Evolutionary conservation across 1,140 invertebrate species (phyloP), one percentile per base, ranked within the genome.

Genomic region (Choristoneura fumiferana): DNA sequence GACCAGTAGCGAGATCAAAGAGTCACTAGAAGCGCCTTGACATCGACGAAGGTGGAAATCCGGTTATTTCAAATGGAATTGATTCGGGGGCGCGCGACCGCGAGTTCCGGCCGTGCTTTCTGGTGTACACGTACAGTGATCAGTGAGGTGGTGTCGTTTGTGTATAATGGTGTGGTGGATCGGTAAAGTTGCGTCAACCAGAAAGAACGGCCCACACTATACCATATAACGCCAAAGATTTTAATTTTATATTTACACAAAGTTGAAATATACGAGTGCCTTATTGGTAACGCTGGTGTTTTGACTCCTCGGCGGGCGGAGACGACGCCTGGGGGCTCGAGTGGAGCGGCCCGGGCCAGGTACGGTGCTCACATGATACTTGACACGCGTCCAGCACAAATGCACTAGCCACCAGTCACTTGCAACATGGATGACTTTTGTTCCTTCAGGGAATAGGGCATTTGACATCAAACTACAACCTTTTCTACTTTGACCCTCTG

Each of bases 301-400:
- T 85, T 84, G 77, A 84, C 84, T 84, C 62, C 9, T 75, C 67
- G 72, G 59, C 69, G 75, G 67, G 63, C 71, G 68, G 62, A 65
- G 76, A 77, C 84, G 87, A 89, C 83, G 90, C 89, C 91, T 87
- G 86, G 85, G 91, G 91, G 81, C 89, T 92, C 91, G 91, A 92
- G 89, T 89, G 58, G 91, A 91, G 90, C 81, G 91, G 90, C 89
- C 87, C 87, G 91, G 91, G 89, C 91, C 89, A 92, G 91, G 91
- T 92, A 92, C 90, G 86, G 91, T 91, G 76, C 68, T 74, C 66
- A 67, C 68, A 67, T 65, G 69, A n/a, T 57, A 57, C 53, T 60
- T 43, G 34, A 78, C 72, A 73, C 77, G 66, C 74, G 77, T 68
- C 81, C 57, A 80, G 73, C 58, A 82, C 78, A 78, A 75, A 67